phyloP scores from a whole-genome alignment of 1,140 invertebrate species.

The Galendromus occidentalis region DNA sequence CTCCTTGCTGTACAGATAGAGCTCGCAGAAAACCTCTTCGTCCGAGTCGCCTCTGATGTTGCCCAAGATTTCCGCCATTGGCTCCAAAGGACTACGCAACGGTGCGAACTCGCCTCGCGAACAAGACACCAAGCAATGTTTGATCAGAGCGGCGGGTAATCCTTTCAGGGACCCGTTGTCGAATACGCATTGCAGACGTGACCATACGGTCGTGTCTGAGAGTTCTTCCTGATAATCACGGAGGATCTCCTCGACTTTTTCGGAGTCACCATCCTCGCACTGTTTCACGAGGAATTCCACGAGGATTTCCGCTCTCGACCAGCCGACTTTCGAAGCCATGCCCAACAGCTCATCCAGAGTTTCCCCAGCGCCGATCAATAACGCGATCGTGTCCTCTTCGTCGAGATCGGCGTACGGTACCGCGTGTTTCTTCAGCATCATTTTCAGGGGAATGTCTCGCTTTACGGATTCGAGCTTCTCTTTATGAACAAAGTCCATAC shows the following conservation, averaged over 20 bases:
- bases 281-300: background rate
- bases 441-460: background rate
- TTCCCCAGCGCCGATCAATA: background rate
- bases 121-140: background rate
- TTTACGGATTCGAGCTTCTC: background rate
- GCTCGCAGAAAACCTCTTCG: constrained; percentile 1
- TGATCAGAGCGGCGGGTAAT: background rate
- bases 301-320: background rate
- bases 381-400: background rate
- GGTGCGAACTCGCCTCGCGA: no score
- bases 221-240: background rate
- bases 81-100: background rate
- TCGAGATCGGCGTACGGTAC: background rate
- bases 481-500: constrained; percentile 5
- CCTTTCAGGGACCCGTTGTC: background rate
- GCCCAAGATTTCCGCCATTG: background rate
- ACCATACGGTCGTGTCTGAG: background rate
- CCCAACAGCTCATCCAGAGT: background rate
- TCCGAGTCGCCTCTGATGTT: background rate
- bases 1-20: background rate
- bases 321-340: background rate
- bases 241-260: background rate
- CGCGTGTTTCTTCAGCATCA: background rate
- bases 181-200: background rate
- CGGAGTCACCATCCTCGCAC: background rate